Evolutionary conservation across 2,888 invertebrate species (phyloP), one percentile per base, ranked within the genome.

Genomic region (Pammene aurita): DNA sequence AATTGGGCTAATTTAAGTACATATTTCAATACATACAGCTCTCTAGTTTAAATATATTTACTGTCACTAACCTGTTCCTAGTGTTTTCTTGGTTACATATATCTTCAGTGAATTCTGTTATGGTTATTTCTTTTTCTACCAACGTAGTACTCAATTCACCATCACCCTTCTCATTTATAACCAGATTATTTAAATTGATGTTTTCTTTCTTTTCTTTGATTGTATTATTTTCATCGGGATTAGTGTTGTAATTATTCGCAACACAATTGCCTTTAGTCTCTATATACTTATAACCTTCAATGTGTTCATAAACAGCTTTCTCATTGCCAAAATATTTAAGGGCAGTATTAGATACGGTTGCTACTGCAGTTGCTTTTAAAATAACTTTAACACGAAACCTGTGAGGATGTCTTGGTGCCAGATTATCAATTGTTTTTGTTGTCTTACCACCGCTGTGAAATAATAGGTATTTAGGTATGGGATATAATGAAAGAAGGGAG

Each of bases 321-420:
- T 83, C 81, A 61, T 80, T 76, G 0, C 86, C 86, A 62, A 81
- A 86, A 55, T 81, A 72, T n/a, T 78, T 48, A 0, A 90, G 66
- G 0, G 85, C 84, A 61, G 71, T 77, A 0, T 79, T 77, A 0
- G 83, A 81, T 0, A 90, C 70, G 0, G 65, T 60, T 0, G 80
- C 10, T 0, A 87, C 83, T 0, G 83, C 83, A 2, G 77, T 73
- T 0, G 80, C 84, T 80, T 81, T 86, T 41, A 89, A 72, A 13
- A 82, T 84, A 0, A 85, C 79, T 78, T 84, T 85, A 2, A 94
- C 71, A 13, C 93, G 81, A 73, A 94, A 94, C 55, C 83, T 86
- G 76, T 94, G 93, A 7, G 90, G 92, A 35, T 89, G 87, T 68
- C 90, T 84, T 0, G 93, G 92, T 0, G 90, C 84, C 11, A 94